A percentile compares a stretch with the other conserved stretches of the same genome.
Conservation (phyloP, 2,888 invertebrate genomes). For the Seira sanloemensis region DNA sequence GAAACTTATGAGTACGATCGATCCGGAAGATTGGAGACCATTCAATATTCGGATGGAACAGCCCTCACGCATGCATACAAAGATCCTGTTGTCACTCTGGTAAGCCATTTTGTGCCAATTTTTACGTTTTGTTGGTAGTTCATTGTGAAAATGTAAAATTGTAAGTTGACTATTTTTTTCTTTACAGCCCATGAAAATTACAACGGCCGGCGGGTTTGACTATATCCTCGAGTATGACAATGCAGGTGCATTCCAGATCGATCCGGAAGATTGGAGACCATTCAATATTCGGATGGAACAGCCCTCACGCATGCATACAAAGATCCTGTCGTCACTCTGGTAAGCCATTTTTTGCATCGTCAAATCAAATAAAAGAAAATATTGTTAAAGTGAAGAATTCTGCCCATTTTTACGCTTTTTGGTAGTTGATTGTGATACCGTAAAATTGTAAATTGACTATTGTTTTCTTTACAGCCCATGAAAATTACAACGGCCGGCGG, state of each 20-base stretch:
- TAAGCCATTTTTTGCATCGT: constrained; percentile 76
- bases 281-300: constrained; percentile 92
- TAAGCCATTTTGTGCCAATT: constrained; percentile 75
- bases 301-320: constrained; percentile 94
- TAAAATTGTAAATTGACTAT: too few species aligned
- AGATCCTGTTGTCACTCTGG: constrained; percentile 90
- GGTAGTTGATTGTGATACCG: too few species aligned
- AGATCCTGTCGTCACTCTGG: constrained; percentile 90
- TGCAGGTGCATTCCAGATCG: constrained; percentile 94
- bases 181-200: constrained; percentile 90
- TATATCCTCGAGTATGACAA: constrained; percentile 94
- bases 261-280: constrained; percentile 91
- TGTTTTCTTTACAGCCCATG: constrained; percentile 85
- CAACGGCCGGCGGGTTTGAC: constrained; percentile 94
- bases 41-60: constrained; percentile 92
- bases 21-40: constrained; percentile 91
- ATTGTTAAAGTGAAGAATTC: too few species aligned
- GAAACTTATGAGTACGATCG: constrained; percentile 94
- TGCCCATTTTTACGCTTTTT: too few species aligned
- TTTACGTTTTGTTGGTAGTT: neutral
- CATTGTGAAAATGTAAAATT: neutral
- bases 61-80: constrained; percentile 94
- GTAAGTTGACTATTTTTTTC: too few species aligned
- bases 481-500: constrained; percentile 95
- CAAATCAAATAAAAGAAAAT: too few species aligned